Evolutionary conservation across 2,888 invertebrate species (phyloP).

Genomic region (Ceratothoa steindachneri): DNA sequence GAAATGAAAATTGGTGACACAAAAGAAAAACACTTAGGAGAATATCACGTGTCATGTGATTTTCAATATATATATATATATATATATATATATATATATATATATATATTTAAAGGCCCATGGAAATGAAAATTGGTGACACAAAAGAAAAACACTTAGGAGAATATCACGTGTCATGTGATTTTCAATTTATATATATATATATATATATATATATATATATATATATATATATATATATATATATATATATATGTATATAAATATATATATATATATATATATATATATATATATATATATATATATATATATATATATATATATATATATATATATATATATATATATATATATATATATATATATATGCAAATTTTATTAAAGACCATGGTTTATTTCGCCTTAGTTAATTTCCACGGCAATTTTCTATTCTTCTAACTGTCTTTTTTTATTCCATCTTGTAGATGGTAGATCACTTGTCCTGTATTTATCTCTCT

Average conservation of each 20-base stretch:
- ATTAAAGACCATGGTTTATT: neutral
- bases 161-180: neutral
- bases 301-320: slow-evolving; percentile 10
- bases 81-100: neutral
- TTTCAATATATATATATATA: too few species aligned
- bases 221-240: slow-evolving; percentile 8
- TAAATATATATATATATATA: slow-evolving; percentile 5
- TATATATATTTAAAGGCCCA: neutral
- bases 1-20: neutral
- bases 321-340: slow-evolving; percentile 3
- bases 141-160: neutral
- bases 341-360: slow-evolving; percentile 9
- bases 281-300: slow-evolving; percentile 8
- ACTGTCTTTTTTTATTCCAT: too few species aligned
- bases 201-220: neutral
- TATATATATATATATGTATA: slow-evolving; percentile 6
- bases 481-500: too few species aligned
- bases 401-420: too few species aligned
- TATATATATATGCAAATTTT: neutral
- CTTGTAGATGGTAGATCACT: too few species aligned
- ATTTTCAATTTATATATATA: neutral
- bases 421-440: too few species aligned
- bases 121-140: neutral
- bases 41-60: neutral
- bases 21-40: neutral